Evolutionary conservation across 2,888 invertebrate genomes (phyloP), one percentile per base, ranked within the genome.

Genomic region (Mechanitis mazaeus): DNA sequence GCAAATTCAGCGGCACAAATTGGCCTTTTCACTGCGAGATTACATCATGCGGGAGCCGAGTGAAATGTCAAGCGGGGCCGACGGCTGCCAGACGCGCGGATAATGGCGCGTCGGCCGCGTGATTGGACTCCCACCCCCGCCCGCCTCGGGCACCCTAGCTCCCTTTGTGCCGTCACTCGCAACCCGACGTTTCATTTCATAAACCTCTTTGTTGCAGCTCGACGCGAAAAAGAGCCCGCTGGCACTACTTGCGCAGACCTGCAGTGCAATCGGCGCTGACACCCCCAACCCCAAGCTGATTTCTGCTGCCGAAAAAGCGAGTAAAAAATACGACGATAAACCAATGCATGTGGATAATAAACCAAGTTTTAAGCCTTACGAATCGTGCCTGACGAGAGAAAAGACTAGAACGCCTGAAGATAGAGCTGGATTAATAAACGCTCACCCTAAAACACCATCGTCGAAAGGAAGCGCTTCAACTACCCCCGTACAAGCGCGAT

Each of bases 151-250:
- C 81, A 71, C 74, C 75, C 73, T 83, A 82, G 83, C 83, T 82
- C 82, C 81, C 87, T 87, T 88, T 89, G 88, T 88, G 77, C 86
- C 85, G 85, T 87, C 88, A 87, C 85, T 81, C 79, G 84, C 87
- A 87, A 84, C 81, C 84, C 83, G 85, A 87, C 85, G 80, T 88
- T 88, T 87, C 85, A 88, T 88, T 88, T 85, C 84, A 85, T 87
- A 84, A 84, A 87, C 81, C 74, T 85, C 91, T 83, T 91, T 89
- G 84, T 95, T 95, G 71, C 94, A 98, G 98, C 92, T 98, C 93
- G 98, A 98, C 91, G 97, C 97, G 70, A 98, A 98, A 92, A 98
- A 98, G 91, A 98, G 97, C 90, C 98, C 98, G 28, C 90, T 98
- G 84, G 98, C 98, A 56, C 91, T 98, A 66, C 91, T 98, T 75